Conservation (phyloP, 2,888 invertebrate genomes). For the Drosophila antonietae region DNA sequence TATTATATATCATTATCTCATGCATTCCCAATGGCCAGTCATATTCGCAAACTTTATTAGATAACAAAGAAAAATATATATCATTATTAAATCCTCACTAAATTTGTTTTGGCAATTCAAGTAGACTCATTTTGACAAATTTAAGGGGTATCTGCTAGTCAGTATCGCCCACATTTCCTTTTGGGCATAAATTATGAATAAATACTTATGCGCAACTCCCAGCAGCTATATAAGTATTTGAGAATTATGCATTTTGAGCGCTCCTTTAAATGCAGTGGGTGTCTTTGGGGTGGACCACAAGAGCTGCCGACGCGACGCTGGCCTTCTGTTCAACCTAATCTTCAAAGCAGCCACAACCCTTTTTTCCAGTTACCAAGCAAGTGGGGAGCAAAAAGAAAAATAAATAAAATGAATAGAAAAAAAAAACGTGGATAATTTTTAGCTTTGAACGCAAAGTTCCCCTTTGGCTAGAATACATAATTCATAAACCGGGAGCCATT, state of each 20-base stretch:
- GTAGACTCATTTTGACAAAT: too few species aligned
- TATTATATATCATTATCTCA: too few species aligned
- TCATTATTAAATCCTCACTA: too few species aligned
- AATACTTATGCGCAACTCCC: slow-evolving; percentile 48
- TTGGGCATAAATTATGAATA: slow-evolving; percentile 43
- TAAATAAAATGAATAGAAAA: slow-evolving; percentile 5
- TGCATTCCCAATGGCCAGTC: too few species aligned
- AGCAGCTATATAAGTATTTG: slow-evolving; percentile 41
- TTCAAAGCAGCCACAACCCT: slow-evolving; percentile 72
- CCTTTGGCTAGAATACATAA: slow-evolving; percentile 73
- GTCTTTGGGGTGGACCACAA: slow-evolving; percentile 28
- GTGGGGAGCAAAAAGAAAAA: neutral
- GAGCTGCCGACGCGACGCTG: slow-evolving; percentile 5
- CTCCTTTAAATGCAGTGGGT: slow-evolving; percentile 62
- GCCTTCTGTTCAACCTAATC: slow-evolving; percentile 46
- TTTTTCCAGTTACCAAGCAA: slow-evolving; percentile 44
- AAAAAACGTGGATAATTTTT: slow-evolving; percentile 63
- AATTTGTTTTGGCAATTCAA: too few species aligned
- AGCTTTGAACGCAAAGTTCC: slow-evolving; percentile 69
- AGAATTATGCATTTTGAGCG: slow-evolving; percentile 67
- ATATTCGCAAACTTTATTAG: too few species aligned
- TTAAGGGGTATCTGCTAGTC: neutral
- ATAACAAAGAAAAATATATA: too few species aligned
- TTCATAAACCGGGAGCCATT: slow-evolving; percentile 70
- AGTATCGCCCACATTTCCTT: neutral